Evolutionary conservation across 2,797 vertebrate species (phyloP).

Genomic region (Emydoidea blandingii): DNA sequence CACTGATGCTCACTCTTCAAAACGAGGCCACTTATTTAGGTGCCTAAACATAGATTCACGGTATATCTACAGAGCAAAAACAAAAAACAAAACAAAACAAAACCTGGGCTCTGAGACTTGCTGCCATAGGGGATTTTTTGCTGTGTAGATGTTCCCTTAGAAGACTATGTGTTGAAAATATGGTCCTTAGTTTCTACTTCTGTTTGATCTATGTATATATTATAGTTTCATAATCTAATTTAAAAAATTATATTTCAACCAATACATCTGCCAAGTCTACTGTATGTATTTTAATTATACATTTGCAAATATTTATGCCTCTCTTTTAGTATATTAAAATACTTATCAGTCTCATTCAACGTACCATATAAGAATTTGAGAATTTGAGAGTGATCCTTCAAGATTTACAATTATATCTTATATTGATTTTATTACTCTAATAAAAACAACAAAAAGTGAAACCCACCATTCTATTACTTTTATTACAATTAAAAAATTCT

Average conservation of each 20-base stretch:
- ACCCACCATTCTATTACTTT: neutral
- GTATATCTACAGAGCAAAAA: neutral
- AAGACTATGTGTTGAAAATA: neutral
- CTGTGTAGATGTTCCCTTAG: neutral
- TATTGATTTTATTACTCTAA: neutral
- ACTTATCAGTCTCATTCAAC: neutral
- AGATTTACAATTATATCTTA: neutral
- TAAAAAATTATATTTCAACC: neutral
- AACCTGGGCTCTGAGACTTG: neutral
- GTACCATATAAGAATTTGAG: neutral
- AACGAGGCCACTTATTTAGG: neutral
- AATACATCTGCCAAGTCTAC: conserved; percentile 12
- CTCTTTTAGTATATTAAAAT: neutral
- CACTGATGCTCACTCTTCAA: neutral
- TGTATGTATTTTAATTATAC: neutral
- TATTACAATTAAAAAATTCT: neutral
- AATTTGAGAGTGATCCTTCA: neutral
- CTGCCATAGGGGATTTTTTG: too few relatives aligned
- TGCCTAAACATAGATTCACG: neutral
- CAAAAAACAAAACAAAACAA: neutral
- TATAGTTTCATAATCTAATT: neutral
- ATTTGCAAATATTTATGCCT: neutral
- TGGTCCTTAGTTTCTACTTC: neutral
- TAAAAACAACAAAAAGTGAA: neutral
- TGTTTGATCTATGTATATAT: neutral